phyloP scores from a whole-genome alignment of 2,113 vertebrate genomes.

The Acrocephalus kingi region DNA sequence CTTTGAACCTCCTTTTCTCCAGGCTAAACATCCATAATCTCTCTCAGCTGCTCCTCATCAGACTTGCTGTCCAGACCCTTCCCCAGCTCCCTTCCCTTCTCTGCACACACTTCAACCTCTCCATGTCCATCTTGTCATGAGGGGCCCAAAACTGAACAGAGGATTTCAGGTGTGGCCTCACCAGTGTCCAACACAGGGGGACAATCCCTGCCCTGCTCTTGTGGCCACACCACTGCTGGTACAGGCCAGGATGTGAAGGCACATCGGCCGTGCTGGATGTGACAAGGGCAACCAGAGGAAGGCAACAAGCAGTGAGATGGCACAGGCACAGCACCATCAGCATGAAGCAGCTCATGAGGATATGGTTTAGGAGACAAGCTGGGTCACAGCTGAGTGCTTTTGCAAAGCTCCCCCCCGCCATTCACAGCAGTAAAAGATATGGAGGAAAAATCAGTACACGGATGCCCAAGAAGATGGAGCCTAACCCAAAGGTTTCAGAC shows the following conservation, averaged over 20 bases:
- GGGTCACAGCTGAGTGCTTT: background rate
- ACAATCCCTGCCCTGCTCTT: background rate
- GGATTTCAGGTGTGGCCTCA: background rate
- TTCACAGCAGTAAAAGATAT: background rate
- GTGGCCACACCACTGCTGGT: background rate
- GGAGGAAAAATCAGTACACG: background rate
- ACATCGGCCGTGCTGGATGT: fast-evolving
- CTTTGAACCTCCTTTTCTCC: background rate
- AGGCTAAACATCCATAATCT: background rate
- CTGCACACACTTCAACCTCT: background rate
- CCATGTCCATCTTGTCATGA: background rate
- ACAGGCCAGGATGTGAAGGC: background rate
- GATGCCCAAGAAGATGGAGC: background rate
- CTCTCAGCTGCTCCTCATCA: background rate
- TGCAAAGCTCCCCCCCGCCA: background rate
- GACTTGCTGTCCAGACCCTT: background rate
- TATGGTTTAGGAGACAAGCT: background rate
- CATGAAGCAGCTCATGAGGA: background rate
- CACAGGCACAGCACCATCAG: background rate
- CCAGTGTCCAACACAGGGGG: background rate
- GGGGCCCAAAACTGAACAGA: background rate
- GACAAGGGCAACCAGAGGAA: background rate
- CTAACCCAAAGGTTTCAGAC: background rate
- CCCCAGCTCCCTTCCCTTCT: background rate
- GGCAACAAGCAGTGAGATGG: background rate